A percentile compares a stretch with the other conserved stretches of the same genome.
phyloP scores from a whole-genome alignment of 2,113 vertebrate genomes.

The Setophaga petechia region DNA sequence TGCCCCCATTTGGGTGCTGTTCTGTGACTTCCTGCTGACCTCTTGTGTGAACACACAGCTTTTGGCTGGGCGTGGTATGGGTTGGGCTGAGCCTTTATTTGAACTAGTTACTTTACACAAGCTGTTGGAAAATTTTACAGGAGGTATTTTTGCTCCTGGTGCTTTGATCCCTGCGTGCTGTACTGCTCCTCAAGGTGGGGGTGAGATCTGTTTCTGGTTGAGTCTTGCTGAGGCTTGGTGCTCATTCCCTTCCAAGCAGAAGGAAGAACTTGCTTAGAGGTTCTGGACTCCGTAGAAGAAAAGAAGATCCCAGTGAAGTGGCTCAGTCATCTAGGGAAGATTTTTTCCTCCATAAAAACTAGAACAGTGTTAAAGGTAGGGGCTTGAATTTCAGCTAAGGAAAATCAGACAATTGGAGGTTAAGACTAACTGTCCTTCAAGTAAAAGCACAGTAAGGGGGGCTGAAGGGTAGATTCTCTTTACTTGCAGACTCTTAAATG shows the following conservation, averaged over 20 bases:
- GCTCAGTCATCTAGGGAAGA: not conserved
- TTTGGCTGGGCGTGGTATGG: accelerated
- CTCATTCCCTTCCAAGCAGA: not conserved
- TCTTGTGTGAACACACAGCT: not conserved
- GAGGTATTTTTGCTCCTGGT: accelerated
- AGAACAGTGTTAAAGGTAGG: not conserved
- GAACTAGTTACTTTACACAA: not conserved
- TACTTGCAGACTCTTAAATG: not conserved
- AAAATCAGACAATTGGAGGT: not conserved
- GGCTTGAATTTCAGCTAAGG: not conserved
- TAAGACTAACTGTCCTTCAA: not conserved
- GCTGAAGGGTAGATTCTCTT: not conserved
- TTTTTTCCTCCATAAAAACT: not conserved
- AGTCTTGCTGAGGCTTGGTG: not conserved
- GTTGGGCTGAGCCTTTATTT: not conserved
- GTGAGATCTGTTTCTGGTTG: not conserved
- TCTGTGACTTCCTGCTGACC: not conserved
- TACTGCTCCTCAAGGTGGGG: not conserved
- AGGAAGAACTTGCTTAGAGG: not conserved
- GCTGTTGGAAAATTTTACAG: not conserved
- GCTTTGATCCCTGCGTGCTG: not conserved
- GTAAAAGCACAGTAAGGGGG: not conserved
- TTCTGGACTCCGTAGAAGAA: not conserved
- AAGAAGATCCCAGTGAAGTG: not conserved
- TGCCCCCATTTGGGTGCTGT: not conserved